A percentile compares a stretch with the other conserved stretches of the same genome.
Evolutionary conservation across 2,113 vertebrate genomes (phyloP).

Genomic region (Aegotheles bennettii): DNA sequence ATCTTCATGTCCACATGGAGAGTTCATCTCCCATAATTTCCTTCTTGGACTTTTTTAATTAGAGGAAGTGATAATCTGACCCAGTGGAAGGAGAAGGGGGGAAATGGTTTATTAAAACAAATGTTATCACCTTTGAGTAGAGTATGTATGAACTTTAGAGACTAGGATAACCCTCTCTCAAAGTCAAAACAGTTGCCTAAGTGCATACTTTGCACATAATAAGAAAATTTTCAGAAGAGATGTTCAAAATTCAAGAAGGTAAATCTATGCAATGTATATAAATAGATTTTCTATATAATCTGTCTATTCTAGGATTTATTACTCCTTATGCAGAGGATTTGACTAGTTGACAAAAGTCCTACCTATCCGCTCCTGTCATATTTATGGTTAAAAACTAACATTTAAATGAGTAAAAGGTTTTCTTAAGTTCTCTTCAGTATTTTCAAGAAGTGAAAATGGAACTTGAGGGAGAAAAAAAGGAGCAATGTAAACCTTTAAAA

Average conservation of each 20-base stretch:
- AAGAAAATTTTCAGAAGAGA: neutral
- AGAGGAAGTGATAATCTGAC: conserved; percentile 18
- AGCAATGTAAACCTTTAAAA: neutral
- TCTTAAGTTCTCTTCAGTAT: neutral
- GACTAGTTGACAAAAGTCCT: neutral
- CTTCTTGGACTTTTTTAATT: conserved; percentile 7
- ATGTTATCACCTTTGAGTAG: neutral
- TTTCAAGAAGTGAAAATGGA: conserved; percentile 11
- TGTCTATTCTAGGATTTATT: neutral
- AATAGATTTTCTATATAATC: neutral
- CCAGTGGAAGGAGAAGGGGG: neutral
- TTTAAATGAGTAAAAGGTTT: neutral
- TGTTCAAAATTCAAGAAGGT: neutral
- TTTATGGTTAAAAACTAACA: neutral
- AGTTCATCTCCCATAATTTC: conserved; percentile 44
- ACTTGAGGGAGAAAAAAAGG: neutral
- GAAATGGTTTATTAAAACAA: conserved; percentile 12
- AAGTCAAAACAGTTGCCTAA: neutral
- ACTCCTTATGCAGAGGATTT: neutral
- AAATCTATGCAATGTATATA: neutral
- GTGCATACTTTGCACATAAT: neutral
- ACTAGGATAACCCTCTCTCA: neutral
- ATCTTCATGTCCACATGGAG: neutral
- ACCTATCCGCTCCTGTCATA: neutral
- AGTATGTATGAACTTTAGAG: neutral